These are phyloP conservation scores for Intellagama lesueurii DNA, from an alignment of 2,797 vertebrate genomes.

Conservation along the genomic window DNA sequence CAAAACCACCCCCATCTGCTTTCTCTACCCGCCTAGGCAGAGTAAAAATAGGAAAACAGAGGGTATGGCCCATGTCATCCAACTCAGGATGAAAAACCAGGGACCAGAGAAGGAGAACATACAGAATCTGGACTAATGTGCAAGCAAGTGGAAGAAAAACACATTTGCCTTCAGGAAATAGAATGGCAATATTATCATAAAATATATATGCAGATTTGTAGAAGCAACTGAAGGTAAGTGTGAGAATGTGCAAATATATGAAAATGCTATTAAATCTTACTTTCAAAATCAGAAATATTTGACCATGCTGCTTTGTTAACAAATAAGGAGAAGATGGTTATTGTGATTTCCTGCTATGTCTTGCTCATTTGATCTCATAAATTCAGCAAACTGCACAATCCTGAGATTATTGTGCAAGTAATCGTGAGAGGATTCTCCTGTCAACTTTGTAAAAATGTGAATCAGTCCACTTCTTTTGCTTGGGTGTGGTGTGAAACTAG, in stretches of 20 bases:
- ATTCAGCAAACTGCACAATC: neutral
- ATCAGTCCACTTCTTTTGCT: neutral
- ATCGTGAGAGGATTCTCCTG: no score
- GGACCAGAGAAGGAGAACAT: neutral
- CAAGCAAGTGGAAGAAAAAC: neutral
- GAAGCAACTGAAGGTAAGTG: neutral
- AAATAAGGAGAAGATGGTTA: neutral
- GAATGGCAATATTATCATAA: neutral
- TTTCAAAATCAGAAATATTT: neutral
- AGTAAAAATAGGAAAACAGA: neutral
- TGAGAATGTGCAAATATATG: neutral
- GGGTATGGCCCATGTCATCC: neutral
- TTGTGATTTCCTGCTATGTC: neutral
- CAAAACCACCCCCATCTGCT: neutral
- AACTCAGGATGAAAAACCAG: neutral
- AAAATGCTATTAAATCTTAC: neutral
- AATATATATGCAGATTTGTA: neutral
- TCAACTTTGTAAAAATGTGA: neutral
- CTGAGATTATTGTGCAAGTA: neutral
- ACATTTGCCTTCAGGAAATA: neutral
- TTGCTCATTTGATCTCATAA: neutral
- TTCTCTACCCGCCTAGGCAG: neutral
- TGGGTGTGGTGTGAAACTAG: neutral
- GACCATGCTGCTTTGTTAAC: neutral
- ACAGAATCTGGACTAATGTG: neutral